These are phyloP conservation scores for Trypoxylus dichotomus DNA, from an alignment of 1,140 invertebrate genomes.

Conservation along the genomic window DNA sequence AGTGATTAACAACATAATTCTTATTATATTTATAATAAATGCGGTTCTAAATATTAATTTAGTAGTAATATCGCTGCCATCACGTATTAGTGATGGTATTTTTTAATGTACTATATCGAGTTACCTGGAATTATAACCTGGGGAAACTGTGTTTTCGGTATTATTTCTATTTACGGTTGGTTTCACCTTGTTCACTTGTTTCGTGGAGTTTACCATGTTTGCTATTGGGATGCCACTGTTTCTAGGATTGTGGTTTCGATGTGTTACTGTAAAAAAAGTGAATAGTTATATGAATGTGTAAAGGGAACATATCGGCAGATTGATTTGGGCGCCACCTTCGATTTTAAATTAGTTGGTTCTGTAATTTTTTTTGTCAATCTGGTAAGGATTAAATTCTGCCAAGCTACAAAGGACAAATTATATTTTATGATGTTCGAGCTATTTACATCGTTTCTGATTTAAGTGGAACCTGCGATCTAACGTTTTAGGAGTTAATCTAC, in stretches of 20 bases:
- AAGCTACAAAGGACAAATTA: too few species aligned
- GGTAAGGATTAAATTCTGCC: too few species aligned
- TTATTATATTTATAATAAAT: neutral
- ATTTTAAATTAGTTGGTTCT: too few species aligned
- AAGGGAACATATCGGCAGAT: too few species aligned
- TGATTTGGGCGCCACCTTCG: too few species aligned
- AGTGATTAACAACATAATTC: neutral
- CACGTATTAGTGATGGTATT: neutral
- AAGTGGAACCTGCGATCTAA: too few species aligned
- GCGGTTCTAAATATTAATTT: neutral
- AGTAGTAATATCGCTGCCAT: neutral
- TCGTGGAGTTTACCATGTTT: constrained; percentile 68
- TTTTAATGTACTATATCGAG: neutral
- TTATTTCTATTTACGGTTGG: constrained; percentile 76
- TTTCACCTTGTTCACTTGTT: constrained; percentile 86
- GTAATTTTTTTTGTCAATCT: too few species aligned
- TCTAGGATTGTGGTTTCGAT: constrained; percentile 76
- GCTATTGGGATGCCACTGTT: constrained; percentile 63
- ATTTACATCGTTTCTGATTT: too few species aligned
- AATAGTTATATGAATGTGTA: neutral
- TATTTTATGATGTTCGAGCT: too few species aligned
- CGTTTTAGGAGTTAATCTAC: too few species aligned
- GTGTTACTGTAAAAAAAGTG: constrained; percentile 60
- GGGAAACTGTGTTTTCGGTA: constrained; percentile 62
- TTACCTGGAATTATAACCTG: constrained; percentile 54